phyloP scores from a whole-genome alignment of 2,113 vertebrate genomes.

The Isurus oxyrinchus region DNA sequence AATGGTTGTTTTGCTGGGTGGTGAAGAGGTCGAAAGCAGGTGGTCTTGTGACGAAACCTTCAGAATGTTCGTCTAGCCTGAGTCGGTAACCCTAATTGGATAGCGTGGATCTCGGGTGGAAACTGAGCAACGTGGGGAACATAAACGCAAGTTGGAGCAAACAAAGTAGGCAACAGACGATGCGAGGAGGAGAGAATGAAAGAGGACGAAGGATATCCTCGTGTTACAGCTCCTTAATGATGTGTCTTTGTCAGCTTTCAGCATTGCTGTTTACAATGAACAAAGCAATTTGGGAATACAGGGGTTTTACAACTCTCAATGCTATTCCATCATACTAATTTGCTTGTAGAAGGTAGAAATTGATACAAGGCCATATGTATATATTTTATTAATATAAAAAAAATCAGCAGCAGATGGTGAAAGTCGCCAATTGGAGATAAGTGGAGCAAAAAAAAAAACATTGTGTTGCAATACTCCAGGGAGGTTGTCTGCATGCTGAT shows the following conservation, averaged over 20 bases:
- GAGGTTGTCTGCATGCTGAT: background rate
- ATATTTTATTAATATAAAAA: conserved; percentile 17
- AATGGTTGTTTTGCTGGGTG: no score
- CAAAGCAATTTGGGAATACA: conserved; percentile 2
- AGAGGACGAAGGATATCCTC: background rate
- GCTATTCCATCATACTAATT: background rate
- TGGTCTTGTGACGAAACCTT: no score
- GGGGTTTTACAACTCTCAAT: background rate
- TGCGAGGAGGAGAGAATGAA: conserved; percentile 38
- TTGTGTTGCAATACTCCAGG: background rate
- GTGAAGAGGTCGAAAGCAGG: no score
- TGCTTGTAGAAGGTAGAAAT: background rate
- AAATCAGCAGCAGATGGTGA: conserved; percentile 22
- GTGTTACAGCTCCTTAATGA: background rate
- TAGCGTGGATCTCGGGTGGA: conserved; percentile 40
- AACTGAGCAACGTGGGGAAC: conserved; percentile 47
- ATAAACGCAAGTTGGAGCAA: conserved; percentile 44
- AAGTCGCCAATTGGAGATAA: conserved; percentile 11
- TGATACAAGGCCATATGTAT: conserved; percentile 12
- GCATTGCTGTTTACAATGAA: background rate
- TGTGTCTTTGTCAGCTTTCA: background rate
- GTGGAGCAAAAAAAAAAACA: background rate
- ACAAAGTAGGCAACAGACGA: conserved; percentile 41
- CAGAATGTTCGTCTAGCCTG: no score
- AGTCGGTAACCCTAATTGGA: background rate